Evolutionary conservation across 1,140 invertebrate species (phyloP).

Genomic region (Popillia japonica): DNA sequence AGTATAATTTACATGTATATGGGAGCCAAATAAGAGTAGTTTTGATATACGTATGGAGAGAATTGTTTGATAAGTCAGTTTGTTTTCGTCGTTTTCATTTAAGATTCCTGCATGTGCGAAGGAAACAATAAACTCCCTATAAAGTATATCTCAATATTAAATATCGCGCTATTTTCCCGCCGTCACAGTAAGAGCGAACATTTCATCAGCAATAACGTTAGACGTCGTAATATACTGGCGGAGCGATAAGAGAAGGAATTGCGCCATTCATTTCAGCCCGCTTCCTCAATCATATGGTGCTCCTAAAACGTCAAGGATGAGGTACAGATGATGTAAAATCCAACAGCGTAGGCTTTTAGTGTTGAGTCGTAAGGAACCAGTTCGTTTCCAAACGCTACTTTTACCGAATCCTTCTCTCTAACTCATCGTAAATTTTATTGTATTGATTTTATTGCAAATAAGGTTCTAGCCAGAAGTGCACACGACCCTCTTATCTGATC

Average conservation of each 20-base stretch:
- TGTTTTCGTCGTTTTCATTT: no score
- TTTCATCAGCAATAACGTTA: slow-evolving; percentile 27
- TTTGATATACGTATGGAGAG: no score
- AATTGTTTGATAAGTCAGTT: no score
- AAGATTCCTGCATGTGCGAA: neutral
- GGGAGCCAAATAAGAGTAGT: no score
- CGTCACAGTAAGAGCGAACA: no score
- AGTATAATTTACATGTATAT: no score
- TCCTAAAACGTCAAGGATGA: slow-evolving; percentile 43
- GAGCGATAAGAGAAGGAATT: slow-evolving; percentile 41
- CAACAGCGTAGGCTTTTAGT: slow-evolving; percentile 47
- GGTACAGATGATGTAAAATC: slow-evolving; percentile 43
- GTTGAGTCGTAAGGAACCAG: slow-evolving; percentile 45
- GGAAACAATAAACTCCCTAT: neutral
- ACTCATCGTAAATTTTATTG: slow-evolving; percentile 53
- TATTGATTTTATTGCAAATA: slow-evolving; percentile 56
- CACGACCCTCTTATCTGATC: slow-evolving; percentile 26
- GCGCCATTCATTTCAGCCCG: slow-evolving; percentile 42
- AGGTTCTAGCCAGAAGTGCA: slow-evolving; percentile 44
- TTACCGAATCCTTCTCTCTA: slow-evolving; percentile 31
- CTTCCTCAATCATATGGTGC: slow-evolving; percentile 34
- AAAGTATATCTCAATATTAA: neutral
- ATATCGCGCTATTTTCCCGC: neutral
- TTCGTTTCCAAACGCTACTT: slow-evolving; percentile 44
- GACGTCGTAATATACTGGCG: slow-evolving; percentile 13